A percentile compares a stretch with the other conserved stretches of the same genome.
phyloP scores from a whole-genome alignment of 2,797 vertebrate genomes.

The Pteropus rufus region DNA sequence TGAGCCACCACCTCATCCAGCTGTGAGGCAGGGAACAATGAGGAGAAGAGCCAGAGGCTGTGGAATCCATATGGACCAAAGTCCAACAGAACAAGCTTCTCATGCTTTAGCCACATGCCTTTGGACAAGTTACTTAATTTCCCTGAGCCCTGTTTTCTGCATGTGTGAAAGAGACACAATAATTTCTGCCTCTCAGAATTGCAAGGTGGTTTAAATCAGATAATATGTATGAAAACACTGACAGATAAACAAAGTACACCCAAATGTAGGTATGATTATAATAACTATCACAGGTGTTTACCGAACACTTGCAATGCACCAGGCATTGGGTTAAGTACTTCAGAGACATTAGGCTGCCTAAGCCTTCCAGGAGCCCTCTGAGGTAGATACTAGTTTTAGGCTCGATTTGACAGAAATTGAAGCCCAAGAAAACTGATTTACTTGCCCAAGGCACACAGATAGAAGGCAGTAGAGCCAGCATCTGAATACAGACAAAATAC shows the following conservation, averaged over 20 bases:
- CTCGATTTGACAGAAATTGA: neutral
- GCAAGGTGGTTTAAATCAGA: slow-evolving; percentile 23
- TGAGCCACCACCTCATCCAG: neutral
- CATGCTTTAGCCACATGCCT: neutral
- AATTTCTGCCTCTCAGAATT: slow-evolving; percentile 31
- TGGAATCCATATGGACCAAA: neutral
- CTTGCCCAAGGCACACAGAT: neutral
- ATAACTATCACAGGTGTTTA: neutral
- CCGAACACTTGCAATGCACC: neutral
- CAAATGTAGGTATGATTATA: neutral
- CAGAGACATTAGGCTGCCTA: neutral
- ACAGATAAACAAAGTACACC: neutral
- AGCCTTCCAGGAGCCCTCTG: neutral
- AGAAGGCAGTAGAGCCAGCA: neutral
- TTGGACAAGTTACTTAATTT: neutral
- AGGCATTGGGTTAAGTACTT: neutral
- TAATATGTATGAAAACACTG: slow-evolving; percentile 37
- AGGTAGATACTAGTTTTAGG: neutral
- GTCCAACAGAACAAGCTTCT: neutral
- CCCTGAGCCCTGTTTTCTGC: neutral
- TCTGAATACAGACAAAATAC: neutral
- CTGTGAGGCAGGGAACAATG: too few species aligned
- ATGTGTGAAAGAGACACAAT: neutral
- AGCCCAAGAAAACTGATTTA: neutral
- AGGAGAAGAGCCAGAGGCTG: neutral